Conservation (phyloP, 30 jellyfish, hydroid and myxozoan species). For the Rhopilema esculentum region DNA sequence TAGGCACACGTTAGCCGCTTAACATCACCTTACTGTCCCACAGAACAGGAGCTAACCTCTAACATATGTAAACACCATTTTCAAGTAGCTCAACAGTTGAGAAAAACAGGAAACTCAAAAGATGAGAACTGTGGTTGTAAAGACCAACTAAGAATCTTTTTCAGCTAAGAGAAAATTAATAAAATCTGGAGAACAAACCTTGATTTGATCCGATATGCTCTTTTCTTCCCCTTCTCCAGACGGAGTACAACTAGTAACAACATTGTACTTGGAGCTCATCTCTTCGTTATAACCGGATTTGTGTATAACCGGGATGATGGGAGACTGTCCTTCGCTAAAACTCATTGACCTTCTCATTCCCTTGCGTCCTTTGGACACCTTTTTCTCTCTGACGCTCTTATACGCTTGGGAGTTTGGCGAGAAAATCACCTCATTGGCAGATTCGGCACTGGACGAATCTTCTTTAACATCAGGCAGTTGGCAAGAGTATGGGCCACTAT, state of each 20-base stretch:
- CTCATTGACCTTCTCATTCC: slow-evolving; percentile 91
- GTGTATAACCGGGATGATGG: slow-evolving; percentile 53
- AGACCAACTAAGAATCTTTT: too few relatives aligned
- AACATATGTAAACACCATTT: too few relatives aligned
- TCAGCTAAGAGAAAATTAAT: neutral
- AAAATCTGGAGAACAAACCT: slow-evolving; percentile 1
- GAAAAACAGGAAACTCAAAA: too few relatives aligned
- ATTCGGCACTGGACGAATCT: slow-evolving; percentile 4
- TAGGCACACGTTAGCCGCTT: too few relatives aligned
- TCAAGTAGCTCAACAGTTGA: too few relatives aligned
- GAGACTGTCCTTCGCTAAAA: slow-evolving; percentile 87
- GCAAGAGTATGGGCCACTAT: neutral
- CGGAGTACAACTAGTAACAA: slow-evolving; percentile 45
- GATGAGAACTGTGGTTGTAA: too few relatives aligned
- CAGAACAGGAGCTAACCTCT: too few relatives aligned
- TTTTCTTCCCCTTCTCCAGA: slow-evolving; percentile 3
- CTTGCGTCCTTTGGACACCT: slow-evolving; percentile 21
- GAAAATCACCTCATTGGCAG: slow-evolving; percentile 22
- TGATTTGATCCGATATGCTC: slow-evolving; percentile 43
- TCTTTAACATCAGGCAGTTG: slow-evolving; percentile 7
- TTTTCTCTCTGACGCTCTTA: slow-evolving; percentile 41
- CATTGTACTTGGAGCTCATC: slow-evolving; percentile 86
- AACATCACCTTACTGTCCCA: too few relatives aligned
- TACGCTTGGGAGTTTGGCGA: slow-evolving; percentile 48
- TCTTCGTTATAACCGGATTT: slow-evolving; percentile 93